A percentile compares a stretch with the other conserved stretches of the same genome.
These are phyloP conservation scores for Phasia obesa DNA, from an alignment of 2,888 invertebrate genomes.

Conservation along the genomic window DNA sequence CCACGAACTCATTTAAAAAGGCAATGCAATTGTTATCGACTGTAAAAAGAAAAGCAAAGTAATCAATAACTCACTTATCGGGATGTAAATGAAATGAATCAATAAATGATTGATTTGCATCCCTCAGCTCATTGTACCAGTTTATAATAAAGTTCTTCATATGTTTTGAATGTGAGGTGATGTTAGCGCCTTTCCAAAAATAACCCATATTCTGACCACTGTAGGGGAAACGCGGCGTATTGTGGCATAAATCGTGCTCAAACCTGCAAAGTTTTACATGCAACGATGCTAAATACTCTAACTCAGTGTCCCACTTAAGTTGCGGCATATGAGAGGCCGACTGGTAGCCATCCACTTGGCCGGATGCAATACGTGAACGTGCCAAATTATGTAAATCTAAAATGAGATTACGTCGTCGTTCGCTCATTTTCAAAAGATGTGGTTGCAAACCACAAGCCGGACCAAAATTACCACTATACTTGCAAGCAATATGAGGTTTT, in stretches of 20 bases:
- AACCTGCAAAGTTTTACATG: constrained; percentile 79
- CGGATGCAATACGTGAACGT: constrained; percentile 78
- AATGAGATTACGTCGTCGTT: constrained; percentile 77
- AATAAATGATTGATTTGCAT: constrained; percentile 79
- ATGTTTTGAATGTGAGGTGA: constrained; percentile 79
- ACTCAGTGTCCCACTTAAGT: constrained; percentile 79
- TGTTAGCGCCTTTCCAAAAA: constrained; percentile 78
- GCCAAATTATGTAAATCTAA: constrained; percentile 80
- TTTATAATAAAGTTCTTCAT: constrained; percentile 79
- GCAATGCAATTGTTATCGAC: background rate
- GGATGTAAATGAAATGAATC: constrained; percentile 77
- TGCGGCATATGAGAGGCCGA: constrained; percentile 79
- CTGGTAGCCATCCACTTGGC: constrained; percentile 76
- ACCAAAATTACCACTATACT: constrained; percentile 76
- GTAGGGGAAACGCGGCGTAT: constrained; percentile 76
- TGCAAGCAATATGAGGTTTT: constrained; percentile 77
- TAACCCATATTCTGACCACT: constrained; percentile 81
- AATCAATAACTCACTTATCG: constrained; percentile 73
- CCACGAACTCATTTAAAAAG: too few species aligned
- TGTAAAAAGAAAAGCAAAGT: background rate
- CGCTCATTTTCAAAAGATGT: constrained; percentile 78
- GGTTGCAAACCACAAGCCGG: constrained; percentile 75
- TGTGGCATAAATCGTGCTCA: constrained; percentile 79
- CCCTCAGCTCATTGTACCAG: constrained; percentile 80
- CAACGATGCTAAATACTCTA: constrained; percentile 78